These are phyloP conservation scores for Helobdella robusta DNA, from an alignment of 2,888 invertebrate genomes.

Conservation along the genomic window DNA sequence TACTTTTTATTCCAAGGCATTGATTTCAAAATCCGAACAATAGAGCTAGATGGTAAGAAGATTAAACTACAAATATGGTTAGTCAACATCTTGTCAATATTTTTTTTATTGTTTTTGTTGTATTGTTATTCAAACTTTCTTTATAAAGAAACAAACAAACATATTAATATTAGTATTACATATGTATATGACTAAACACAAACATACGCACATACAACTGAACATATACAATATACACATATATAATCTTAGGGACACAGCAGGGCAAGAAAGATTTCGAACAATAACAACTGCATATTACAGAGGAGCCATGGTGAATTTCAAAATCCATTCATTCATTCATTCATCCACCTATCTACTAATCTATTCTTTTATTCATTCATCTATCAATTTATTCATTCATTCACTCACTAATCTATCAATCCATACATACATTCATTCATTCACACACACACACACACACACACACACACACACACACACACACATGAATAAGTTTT, in stretches of 20 bases:
- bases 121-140: background rate
- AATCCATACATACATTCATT: background rate
- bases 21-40: constrained; percentile 95
- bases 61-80: constrained; percentile 95
- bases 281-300: constrained; percentile 17
- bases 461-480: background rate
- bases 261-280: constrained; percentile 20
- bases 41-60: constrained; percentile 87
- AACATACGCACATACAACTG: background rate
- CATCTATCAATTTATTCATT: background rate
- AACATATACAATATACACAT: background rate
- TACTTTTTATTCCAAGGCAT: constrained; percentile 84
- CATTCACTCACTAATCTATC: background rate
- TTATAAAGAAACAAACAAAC: background rate
- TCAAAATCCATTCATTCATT: background rate
- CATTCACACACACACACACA: background rate
- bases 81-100: constrained; percentile 46
- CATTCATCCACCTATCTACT: background rate
- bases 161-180: constrained; percentile 7
- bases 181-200: background rate
- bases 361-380: background rate
- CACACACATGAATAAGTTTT: too few species aligned
- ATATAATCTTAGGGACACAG: constrained; percentile 11
- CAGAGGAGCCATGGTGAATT: constrained; percentile 15
- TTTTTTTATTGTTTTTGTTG: constrained; percentile 1